Percentiles rank a stretch among this genome's conserved stretches.
Conservation (phyloP, 2,888 invertebrate species). For the Chalcosyrphus nemorum region DNA sequence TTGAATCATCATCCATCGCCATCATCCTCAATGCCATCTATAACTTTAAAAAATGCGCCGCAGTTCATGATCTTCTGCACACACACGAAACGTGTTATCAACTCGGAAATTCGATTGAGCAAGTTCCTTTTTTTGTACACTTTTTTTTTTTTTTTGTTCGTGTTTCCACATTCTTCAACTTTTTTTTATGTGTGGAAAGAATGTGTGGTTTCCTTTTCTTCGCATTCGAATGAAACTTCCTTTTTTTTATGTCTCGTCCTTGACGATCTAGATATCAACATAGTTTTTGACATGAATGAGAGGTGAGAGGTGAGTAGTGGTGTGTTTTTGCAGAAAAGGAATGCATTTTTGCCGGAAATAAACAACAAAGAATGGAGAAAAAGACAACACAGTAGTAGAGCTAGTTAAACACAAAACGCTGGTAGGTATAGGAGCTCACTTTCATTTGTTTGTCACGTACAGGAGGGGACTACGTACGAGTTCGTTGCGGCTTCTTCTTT, state of each 20-base stretch:
- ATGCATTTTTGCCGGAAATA: constrained; percentile 54
- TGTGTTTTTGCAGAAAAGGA: constrained; percentile 15
- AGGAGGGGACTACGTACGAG: no score
- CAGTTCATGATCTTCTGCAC: neutral
- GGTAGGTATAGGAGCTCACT: neutral
- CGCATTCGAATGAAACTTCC: constrained; percentile 35
- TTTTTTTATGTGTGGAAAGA: constrained; percentile 28
- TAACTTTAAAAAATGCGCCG: constrained; percentile 19
- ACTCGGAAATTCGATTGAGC: constrained; percentile 58
- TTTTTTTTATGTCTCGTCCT: constrained; percentile 67
- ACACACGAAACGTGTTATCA: constrained; percentile 52
- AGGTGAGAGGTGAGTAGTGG: neutral
- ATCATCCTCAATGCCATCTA: constrained; percentile 46
- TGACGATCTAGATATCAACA: constrained; percentile 65
- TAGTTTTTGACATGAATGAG: constrained; percentile 42
- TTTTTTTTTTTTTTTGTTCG: neutral
- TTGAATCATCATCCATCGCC: constrained; percentile 53
- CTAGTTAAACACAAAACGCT: neutral
- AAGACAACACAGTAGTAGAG: neutral
- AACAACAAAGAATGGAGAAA: constrained; percentile 20
- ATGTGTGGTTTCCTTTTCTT: constrained; percentile 16
- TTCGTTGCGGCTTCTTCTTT: constrained; percentile 18
- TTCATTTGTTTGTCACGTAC: constrained; percentile 48
- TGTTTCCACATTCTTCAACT: constrained; percentile 33
- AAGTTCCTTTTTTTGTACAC: constrained; percentile 39